Conservation (phyloP, 2,888 invertebrate species). For the Carterocephalus palaemon region DNA sequence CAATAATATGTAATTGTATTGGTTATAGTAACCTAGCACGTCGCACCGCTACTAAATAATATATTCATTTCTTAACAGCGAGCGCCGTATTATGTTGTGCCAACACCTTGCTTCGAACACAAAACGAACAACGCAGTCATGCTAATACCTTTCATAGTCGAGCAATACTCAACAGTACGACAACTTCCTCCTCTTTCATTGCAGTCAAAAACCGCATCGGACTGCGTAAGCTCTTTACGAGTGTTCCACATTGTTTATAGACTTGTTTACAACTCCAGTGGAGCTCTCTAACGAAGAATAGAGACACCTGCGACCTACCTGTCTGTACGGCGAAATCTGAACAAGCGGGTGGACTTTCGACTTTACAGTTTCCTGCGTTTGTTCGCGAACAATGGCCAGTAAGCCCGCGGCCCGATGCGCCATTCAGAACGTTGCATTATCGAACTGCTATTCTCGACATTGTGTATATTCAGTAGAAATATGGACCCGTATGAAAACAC, state of each 20-base stretch:
- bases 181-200: conserved; percentile 69
- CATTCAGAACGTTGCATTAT: conserved; percentile 56
- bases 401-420: conserved; percentile 57
- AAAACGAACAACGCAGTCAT: conserved; percentile 34
- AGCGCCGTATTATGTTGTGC: conserved; percentile 42
- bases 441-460: conserved; percentile 48
- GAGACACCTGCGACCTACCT: conserved; percentile 75
- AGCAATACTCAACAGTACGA: conserved; percentile 50
- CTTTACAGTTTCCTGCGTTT: conserved; percentile 77
- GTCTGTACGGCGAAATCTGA: conserved; percentile 62
- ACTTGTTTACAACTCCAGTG: conserved; percentile 50
- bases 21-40: neutral
- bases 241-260: conserved; percentile 55
- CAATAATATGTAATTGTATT: too few species aligned
- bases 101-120: conserved; percentile 46
- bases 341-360: conserved; percentile 61
- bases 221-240: conserved; percentile 39
- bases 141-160: conserved; percentile 58
- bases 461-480: conserved; percentile 49
- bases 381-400: conserved; percentile 71
- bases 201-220: conserved; percentile 48
- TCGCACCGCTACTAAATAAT: conserved; percentile 9
- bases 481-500: conserved; percentile 28
- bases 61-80: conserved; percentile 5
- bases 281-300: conserved; percentile 41